Percentiles rank a stretch among this genome's conserved stretches.
These are phyloP conservation scores for Aleiodes sp. DNA, from an alignment of 1,140 invertebrate species.

Conservation along the genomic window DNA sequence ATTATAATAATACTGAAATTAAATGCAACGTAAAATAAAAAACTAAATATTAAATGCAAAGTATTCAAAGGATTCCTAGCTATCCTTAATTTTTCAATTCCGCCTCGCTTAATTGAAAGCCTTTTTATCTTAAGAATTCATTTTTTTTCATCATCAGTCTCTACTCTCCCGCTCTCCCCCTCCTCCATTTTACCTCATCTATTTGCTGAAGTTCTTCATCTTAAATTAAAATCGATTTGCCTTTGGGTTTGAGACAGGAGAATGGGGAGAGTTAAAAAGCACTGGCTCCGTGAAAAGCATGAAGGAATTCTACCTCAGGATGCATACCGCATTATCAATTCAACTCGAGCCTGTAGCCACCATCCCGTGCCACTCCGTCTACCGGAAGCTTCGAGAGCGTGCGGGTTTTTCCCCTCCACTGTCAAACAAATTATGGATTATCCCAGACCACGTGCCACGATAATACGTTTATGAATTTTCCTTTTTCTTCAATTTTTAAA, in stretches of 20 bases:
- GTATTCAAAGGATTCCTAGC: too few species aligned
- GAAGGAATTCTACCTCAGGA: background rate
- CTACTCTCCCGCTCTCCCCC: background rate
- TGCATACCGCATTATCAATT: conserved; percentile 30
- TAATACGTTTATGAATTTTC: background rate
- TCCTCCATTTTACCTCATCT: conserved; percentile 1
- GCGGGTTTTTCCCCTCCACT: background rate
- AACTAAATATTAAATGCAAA: too few species aligned
- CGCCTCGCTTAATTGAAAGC: too few species aligned
- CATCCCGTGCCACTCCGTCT: background rate
- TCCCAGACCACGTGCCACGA: background rate
- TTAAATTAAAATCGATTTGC: conserved; percentile 32
- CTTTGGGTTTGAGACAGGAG: conserved; percentile 7
- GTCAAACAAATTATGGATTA: conserved; percentile 24
- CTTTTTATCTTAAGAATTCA: conserved; percentile 15
- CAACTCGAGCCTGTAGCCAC: background rate
- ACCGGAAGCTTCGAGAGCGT: conserved; percentile 14
- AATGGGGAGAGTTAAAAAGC: background rate
- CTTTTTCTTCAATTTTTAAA: background rate
- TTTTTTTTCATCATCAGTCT: background rate
- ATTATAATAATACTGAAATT: too few species aligned
- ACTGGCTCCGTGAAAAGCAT: background rate
- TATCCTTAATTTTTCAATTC: too few species aligned
- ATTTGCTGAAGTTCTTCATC: conserved; percentile 11
- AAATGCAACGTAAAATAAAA: too few species aligned